Conservation (phyloP, 2,113 vertebrate species). For the Stegostoma tigrinum region DNA sequence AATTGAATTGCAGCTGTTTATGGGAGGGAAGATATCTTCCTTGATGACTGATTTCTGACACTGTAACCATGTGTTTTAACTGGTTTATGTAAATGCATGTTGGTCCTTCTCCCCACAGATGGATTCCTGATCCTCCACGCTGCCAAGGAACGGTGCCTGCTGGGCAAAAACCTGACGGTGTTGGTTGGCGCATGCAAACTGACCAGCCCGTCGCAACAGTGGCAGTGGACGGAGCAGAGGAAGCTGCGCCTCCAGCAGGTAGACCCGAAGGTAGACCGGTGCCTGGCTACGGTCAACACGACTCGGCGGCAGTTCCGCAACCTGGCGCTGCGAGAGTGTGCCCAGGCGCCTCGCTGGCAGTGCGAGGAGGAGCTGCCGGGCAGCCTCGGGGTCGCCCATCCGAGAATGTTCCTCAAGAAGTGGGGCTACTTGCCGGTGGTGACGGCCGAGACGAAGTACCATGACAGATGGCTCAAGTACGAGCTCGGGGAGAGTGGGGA, state of each 20-base stretch:
- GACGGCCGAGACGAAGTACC: constrained; percentile 56
- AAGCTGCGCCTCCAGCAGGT: constrained; percentile 60
- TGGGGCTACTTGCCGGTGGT: constrained; percentile 61
- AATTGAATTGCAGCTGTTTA: constrained; percentile 41
- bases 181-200: constrained; percentile 60
- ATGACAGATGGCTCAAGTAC: constrained; percentile 70
- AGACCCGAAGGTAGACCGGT: constrained; percentile 55
- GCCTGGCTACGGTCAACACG: constrained; percentile 55
- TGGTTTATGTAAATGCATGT: neutral
- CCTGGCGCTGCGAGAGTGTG: constrained; percentile 50
- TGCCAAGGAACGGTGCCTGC: constrained; percentile 63
- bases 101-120: constrained; percentile 53
- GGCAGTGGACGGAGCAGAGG: constrained; percentile 63
- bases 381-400: constrained; percentile 61
- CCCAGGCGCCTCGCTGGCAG: constrained; percentile 65
- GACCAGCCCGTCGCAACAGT: constrained; percentile 61
- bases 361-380: constrained; percentile 56
- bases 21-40: neutral
- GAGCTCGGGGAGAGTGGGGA: constrained; percentile 53
- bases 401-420: constrained; percentile 68
- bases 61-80: neutral
- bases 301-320: constrained; percentile 52
- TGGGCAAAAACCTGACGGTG: constrained; percentile 46
- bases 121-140: constrained; percentile 73
- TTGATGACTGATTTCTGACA: neutral